A percentile compares a stretch with the other conserved stretches of the same genome.
phyloP scores from a whole-genome alignment of 2,797 vertebrate genomes.

The Mallotus villosus region DNA sequence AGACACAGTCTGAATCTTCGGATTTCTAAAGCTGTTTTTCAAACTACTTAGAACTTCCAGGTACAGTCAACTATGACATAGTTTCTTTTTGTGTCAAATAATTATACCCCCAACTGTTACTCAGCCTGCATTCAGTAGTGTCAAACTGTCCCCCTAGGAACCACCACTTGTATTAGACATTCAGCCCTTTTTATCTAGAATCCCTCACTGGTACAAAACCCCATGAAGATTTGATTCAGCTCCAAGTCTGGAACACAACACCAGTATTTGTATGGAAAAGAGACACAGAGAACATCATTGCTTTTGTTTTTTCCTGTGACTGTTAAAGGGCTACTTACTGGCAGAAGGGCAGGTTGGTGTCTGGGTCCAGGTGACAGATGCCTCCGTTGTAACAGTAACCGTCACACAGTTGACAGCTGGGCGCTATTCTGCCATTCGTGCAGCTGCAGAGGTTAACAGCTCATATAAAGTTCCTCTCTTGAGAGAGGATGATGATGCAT shows the following conservation, averaged over 20 bases:
- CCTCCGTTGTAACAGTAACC: slow-evolving; percentile 98
- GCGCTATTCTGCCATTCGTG: slow-evolving; percentile 93
- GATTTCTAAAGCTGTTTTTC: slow-evolving; percentile 38
- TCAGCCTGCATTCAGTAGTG: slow-evolving; percentile 43
- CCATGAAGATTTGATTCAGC: slow-evolving; percentile 43
- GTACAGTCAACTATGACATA: slow-evolving; percentile 54
- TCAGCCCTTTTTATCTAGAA: not conserved
- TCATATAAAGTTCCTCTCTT: slow-evolving; percentile 42
- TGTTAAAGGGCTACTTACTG: slow-evolving; percentile 88
- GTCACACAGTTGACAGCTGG: slow-evolving; percentile 96
- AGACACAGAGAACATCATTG: slow-evolving; percentile 52
- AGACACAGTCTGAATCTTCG: not conserved
- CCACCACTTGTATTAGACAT: slow-evolving; percentile 27
- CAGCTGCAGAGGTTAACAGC: slow-evolving; percentile 77
- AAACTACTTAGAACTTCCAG: slow-evolving; percentile 55
- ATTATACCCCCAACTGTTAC: slow-evolving; percentile 54
- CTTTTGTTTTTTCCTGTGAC: slow-evolving; percentile 41
- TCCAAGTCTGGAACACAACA: slow-evolving; percentile 39
- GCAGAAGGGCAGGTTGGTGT: slow-evolving; percentile 93
- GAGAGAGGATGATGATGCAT: not conserved
- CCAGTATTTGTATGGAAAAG: slow-evolving; percentile 47
- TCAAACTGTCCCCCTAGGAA: slow-evolving; percentile 57
- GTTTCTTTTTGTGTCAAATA: slow-evolving; percentile 40
- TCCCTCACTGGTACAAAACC: slow-evolving; percentile 20
- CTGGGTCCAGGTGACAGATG: slow-evolving; percentile 93